phyloP scores from a whole-genome alignment of 2,113 vertebrate genomes.

The Xenus cinereus region DNA sequence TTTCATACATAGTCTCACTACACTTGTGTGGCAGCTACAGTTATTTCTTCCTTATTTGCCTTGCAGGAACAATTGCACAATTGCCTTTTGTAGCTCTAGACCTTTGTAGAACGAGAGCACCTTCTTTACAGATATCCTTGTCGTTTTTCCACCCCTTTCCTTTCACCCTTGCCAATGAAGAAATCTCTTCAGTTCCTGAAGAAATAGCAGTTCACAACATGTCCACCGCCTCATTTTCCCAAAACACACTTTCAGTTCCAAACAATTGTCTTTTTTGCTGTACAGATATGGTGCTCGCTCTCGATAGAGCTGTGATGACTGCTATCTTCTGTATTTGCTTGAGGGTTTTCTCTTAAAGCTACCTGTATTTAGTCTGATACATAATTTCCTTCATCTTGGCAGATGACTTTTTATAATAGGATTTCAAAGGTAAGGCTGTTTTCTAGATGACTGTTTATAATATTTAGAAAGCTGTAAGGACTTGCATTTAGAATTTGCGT shows the following conservation, averaged over 20 bases:
- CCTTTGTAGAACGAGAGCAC: neutral
- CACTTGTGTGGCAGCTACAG: neutral
- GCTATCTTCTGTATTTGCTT: neutral
- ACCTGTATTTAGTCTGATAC: neutral
- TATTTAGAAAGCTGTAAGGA: neutral
- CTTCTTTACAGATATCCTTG: neutral
- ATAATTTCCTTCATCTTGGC: neutral
- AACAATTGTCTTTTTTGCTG: neutral
- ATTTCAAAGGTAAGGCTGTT: constrained; percentile 1
- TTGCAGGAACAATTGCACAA: neutral
- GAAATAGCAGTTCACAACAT: neutral
- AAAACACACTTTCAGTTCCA: neutral
- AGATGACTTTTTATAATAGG: constrained; percentile 1
- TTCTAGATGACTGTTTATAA: neutral
- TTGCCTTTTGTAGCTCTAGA: neutral
- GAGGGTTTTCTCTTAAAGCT: neutral
- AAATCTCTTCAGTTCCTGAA: neutral
- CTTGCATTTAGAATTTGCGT: neutral
- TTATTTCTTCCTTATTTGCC: neutral
- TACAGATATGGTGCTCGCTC: neutral
- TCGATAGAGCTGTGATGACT: neutral
- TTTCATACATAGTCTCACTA: neutral
- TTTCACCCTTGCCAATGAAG: neutral
- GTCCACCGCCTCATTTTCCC: neutral
- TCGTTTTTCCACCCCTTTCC: neutral